These are phyloP conservation scores for Falco biarmicus DNA, from an alignment of 2,797 vertebrate genomes.

Conservation along the genomic window DNA sequence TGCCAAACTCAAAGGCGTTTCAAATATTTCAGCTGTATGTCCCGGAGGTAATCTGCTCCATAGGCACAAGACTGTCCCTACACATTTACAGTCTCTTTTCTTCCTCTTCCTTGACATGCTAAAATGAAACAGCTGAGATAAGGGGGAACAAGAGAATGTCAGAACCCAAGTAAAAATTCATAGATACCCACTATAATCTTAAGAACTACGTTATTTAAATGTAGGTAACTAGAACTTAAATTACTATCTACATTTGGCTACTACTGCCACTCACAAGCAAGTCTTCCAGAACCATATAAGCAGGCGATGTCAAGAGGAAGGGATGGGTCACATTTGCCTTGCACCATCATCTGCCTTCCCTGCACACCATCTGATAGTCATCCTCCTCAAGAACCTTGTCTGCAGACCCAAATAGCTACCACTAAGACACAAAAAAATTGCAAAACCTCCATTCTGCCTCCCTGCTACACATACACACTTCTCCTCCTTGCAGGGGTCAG, in stretches of 20 bases:
- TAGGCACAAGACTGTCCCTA: slow-evolving; percentile 54
- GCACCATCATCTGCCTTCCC: not conserved
- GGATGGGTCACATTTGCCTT: not conserved
- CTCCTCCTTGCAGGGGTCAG: not conserved
- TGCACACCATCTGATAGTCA: fast-evolving
- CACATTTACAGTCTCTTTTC: not conserved
- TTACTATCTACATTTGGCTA: not conserved
- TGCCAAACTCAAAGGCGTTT: slow-evolving; percentile 76
- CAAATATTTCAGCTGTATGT: slow-evolving; percentile 72
- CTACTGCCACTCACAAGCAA: not conserved
- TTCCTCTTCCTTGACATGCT: not conserved
- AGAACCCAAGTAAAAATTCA: not conserved
- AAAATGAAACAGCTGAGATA: slow-evolving; percentile 4
- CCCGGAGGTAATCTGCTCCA: slow-evolving; percentile 74
- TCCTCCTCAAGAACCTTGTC: not conserved
- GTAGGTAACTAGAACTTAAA: not conserved
- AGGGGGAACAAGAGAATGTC: not conserved
- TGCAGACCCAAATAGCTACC: not conserved
- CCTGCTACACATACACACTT: not conserved
- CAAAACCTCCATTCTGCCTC: not conserved
- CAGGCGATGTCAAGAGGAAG: not conserved
- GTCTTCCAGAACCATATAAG: not conserved
- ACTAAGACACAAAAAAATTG: not conserved
- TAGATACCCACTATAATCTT: not conserved
- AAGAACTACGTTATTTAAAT: not conserved